A percentile compares a stretch with the other conserved stretches of the same genome.
phyloP scores from a whole-genome alignment of 2,113 vertebrate genomes.

The Panthera tigris region DNA sequence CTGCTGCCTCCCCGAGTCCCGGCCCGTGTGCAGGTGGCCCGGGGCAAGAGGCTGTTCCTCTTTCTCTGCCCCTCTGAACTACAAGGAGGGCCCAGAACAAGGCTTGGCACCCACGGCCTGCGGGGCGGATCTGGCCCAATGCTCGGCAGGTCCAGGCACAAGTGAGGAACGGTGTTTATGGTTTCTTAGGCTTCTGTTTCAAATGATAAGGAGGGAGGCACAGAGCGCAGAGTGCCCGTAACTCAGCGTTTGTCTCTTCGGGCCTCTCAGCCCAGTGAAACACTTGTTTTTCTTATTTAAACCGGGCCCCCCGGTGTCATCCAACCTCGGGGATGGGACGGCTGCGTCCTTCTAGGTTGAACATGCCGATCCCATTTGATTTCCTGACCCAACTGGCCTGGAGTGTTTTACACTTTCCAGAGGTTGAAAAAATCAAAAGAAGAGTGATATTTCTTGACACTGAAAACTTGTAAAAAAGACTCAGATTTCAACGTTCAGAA shows the following conservation, averaged over 20 bases:
- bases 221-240: rapidly evolving
- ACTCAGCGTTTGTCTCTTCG: not conserved
- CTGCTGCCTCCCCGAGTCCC: too few species aligned
- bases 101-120: rapidly evolving
- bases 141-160: rapidly evolving
- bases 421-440: not conserved
- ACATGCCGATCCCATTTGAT: not conserved
- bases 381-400: not conserved
- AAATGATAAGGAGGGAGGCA: not conserved
- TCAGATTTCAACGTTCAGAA: not conserved
- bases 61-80: rapidly evolving
- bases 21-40: too few species aligned
- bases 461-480: not conserved
- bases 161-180: rapidly evolving
- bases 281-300: rapidly evolving
- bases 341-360: rapidly evolving
- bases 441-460: not conserved
- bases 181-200: not conserved
- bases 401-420: not conserved
- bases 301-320: too few species aligned
- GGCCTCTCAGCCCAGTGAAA: rapidly evolving
- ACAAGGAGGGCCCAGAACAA: too few species aligned
- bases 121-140: rapidly evolving
- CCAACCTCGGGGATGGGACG: rapidly evolving
- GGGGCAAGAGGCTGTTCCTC: not conserved